Evolutionary conservation across 2,888 invertebrate genomes (phyloP), one percentile per base, ranked within the genome.

Genomic region (Ophioninae sp.): DNA sequence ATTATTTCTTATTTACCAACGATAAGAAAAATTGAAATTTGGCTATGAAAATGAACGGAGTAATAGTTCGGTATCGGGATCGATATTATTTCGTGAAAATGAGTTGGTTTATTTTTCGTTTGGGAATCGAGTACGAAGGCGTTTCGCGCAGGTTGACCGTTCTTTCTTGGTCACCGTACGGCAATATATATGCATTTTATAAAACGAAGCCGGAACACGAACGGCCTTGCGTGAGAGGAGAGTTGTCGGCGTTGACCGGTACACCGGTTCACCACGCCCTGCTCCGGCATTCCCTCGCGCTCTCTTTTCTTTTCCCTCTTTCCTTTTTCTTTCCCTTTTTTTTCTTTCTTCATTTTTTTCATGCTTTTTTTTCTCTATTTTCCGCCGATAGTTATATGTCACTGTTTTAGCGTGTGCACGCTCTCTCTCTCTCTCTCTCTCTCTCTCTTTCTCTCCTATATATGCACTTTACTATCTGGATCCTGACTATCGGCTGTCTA

Each of bases 151-250:
- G 69, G 74, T 75, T 83, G 76, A 68, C 62, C 73, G 62, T 76
- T 56, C 37, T 78, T 67, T 62, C 56, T 64, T 64, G 75, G 74
- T 68, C 73, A 79, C 74, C 69, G 62, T 44, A 62, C 30, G 76
- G 59, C 21, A 67, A 44, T 44, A 44, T 44, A 76, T 65, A 56
- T 81, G 70, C 77, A 69, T 70, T 78, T 78, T 13, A 44, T 44
- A 39, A 62, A 69, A 87, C 85, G 86, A 86, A 91, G 89, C 90
- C 90, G 91, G 91, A 91, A 92, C 90, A 90, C 87, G 87, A 89
- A 89, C 92, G 91, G 91, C 92, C 91, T 92, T 91, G 91, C 88
- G 69, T 50, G 68, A 90, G 89, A 89, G 89, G 89, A 89, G 89
- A 91, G 88, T 88, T 86, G 87, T 88, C 74, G 81, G 80, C 77